These are phyloP conservation scores for Pseudonaja textilis DNA, from an alignment of 2,113 vertebrate genomes.

Conservation along the genomic window DNA sequence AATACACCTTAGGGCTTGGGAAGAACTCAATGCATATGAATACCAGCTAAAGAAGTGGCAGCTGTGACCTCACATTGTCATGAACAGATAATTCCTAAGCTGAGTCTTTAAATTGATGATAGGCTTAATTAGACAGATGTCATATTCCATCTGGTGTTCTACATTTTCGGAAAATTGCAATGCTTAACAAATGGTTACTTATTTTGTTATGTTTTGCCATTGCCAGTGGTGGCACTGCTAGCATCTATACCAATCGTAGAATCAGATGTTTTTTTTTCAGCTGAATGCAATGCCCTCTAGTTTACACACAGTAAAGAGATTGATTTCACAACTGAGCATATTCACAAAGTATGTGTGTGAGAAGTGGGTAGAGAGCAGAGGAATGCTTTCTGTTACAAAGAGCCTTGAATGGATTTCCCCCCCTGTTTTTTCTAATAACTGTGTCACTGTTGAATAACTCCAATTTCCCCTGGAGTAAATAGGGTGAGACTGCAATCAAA, in stretches of 20 bases:
- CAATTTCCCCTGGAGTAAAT: background rate
- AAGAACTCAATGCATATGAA: background rate
- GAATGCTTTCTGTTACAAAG: background rate
- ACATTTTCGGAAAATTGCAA: background rate
- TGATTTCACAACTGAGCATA: background rate
- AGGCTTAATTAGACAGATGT: background rate
- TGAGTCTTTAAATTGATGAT: background rate
- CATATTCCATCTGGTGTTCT: background rate
- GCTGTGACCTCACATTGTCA: background rate
- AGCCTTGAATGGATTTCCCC: background rate
- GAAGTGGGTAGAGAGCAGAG: background rate
- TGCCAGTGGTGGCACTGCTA: background rate
- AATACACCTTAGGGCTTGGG: background rate
- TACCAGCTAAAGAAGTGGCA: too few relatives aligned
- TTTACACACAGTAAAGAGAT: background rate
- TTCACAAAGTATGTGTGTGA: background rate
- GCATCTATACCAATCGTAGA: background rate
- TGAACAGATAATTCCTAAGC: background rate
- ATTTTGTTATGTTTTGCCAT: background rate
- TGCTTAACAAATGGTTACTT: background rate
- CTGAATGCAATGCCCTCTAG: background rate
- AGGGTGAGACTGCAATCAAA: background rate
- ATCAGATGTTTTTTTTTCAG: too few relatives aligned
- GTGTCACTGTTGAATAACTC: background rate
- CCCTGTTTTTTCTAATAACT: background rate